phyloP scores from a whole-genome alignment of 2,888 invertebrate species.

The Troides aeacus region DNA sequence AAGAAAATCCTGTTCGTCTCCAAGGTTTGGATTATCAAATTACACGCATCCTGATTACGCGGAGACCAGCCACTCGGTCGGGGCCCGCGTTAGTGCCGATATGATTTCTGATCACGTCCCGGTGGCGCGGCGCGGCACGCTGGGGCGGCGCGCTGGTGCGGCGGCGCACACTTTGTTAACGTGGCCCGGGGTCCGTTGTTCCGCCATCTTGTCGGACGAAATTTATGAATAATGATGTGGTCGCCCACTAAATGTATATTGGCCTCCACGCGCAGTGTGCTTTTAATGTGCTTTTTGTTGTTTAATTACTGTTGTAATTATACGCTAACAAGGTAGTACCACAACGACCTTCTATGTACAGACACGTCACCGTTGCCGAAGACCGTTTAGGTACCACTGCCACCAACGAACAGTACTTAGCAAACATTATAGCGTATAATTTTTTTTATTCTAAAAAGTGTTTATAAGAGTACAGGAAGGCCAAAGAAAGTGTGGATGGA shows the following conservation, averaged over 20 bases:
- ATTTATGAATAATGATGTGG: conserved; percentile 14
- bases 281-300: not conserved
- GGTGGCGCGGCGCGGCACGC: not conserved
- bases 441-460: too few species aligned
- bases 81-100: conserved; percentile 3
- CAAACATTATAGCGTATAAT: too few species aligned
- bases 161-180: conserved; percentile 12
- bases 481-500: too few species aligned
- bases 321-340: too few species aligned
- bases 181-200: conserved; percentile 3
- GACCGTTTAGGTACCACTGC: too few species aligned
- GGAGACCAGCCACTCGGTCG: conserved; percentile 6
- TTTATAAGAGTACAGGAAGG: too few species aligned
- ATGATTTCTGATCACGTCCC: conserved; percentile 27
- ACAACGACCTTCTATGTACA: too few species aligned
- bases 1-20: too few species aligned
- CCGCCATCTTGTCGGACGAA: conserved; percentile 2
- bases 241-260: not conserved
- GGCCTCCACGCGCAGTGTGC: not conserved
- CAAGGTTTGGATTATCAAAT: conserved; percentile 19
- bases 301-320: conserved; percentile 1
- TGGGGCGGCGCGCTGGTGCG: too few species aligned
- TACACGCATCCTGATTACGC: conserved; percentile 17
- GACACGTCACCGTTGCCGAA: too few species aligned
- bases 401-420: too few species aligned